A percentile compares a stretch with the other conserved stretches of the same genome.
These are phyloP conservation scores for Bombyx mandarina DNA, from an alignment of 1,140 invertebrate species.

Conservation along the genomic window DNA sequence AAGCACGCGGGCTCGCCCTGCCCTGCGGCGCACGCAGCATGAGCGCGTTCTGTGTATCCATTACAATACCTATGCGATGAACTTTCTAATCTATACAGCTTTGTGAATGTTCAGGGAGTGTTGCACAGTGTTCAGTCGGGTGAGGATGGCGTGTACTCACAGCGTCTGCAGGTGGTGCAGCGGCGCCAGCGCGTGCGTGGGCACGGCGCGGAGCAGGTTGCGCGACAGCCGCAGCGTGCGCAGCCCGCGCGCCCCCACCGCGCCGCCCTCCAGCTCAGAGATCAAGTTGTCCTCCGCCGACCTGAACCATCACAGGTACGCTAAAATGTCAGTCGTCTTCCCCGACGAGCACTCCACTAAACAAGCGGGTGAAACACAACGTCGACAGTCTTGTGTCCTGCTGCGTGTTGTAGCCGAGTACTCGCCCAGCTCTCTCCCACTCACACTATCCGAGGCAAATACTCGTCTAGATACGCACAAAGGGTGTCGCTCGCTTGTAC, in stretches of 20 bases:
- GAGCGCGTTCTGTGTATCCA: too few species aligned
- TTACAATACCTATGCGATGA: too few species aligned
- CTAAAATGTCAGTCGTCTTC: neutral
- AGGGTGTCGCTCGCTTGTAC: too few species aligned
- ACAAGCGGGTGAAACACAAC: too few species aligned
- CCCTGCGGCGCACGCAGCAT: too few species aligned
- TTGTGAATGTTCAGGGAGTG: neutral
- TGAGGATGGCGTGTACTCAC: constrained; percentile 22
- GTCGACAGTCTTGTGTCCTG: too few species aligned
- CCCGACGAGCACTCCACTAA: too few species aligned
- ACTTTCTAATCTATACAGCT: neutral
- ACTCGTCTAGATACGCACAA: too few species aligned
- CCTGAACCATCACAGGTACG: constrained; percentile 17
- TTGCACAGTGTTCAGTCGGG: constrained; percentile 42
- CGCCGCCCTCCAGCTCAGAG: constrained; percentile 23
- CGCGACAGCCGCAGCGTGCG: constrained; percentile 43
- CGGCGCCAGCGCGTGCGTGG: constrained; percentile 30
- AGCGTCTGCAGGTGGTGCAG: constrained; percentile 36
- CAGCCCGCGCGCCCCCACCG: constrained; percentile 32
- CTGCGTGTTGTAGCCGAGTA: too few species aligned
- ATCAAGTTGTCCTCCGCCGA: constrained; percentile 44
- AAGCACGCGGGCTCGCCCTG: too few species aligned
- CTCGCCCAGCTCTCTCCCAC: too few species aligned
- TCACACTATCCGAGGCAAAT: too few species aligned
- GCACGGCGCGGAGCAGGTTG: constrained; percentile 35